Evolutionary conservation across 2,797 vertebrate genomes (phyloP).

Genomic region (Macropodus opercularis): DNA sequence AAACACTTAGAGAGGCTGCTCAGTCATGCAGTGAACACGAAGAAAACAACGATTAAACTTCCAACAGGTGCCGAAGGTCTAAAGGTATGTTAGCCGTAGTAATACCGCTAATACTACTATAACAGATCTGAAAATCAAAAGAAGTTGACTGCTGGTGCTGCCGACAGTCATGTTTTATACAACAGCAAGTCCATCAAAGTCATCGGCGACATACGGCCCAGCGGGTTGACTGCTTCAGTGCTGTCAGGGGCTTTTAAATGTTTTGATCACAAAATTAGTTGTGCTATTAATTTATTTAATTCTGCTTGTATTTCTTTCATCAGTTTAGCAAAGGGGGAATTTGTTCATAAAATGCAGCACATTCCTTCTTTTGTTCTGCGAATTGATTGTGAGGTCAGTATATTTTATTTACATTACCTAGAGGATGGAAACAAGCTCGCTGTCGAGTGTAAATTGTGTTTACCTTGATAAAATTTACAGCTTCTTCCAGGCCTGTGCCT

Average conservation of each 20-base stretch:
- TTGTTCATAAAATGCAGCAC: background rate
- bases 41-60: too few species aligned
- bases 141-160: background rate
- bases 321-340: background rate
- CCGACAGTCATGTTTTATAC: background rate
- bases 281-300: background rate
- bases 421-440: too few species aligned
- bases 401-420: background rate
- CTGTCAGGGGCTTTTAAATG: background rate
- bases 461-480: constrained; percentile 10
- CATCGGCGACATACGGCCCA: background rate
- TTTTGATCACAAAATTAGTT: constrained; percentile 15
- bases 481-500: constrained; percentile 14
- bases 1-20: too few species aligned
- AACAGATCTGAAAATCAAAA: too few species aligned
- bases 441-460: too few species aligned
- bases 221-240: background rate
- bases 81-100: too few species aligned
- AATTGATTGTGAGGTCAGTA: background rate
- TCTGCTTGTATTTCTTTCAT: background rate
- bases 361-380: too few species aligned
- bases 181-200: background rate
- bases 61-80: too few species aligned
- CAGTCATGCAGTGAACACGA: too few species aligned
- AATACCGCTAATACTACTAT: too few species aligned